Evolutionary conservation across 2,797 vertebrate species (phyloP).

Genomic region (Spatula versicolor): DNA sequence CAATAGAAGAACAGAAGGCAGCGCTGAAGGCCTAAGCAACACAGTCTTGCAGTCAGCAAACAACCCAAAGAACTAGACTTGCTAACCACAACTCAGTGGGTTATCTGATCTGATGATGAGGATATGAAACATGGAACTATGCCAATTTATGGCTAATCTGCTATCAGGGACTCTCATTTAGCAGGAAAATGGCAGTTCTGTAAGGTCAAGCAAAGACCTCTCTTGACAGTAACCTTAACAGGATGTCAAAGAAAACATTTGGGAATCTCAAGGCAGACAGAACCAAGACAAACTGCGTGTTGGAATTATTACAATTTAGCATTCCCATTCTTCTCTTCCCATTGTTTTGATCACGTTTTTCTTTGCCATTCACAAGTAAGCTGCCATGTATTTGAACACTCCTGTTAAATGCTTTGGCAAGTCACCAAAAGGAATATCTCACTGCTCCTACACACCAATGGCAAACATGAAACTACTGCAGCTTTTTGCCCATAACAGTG

Average conservation of each 20-base stretch:
- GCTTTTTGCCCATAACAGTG: not conserved
- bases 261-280: not conserved
- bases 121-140: not conserved
- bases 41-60: not conserved
- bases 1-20: not conserved
- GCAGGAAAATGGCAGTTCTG: not conserved
- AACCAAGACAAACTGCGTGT: not conserved
- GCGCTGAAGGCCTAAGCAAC: not conserved
- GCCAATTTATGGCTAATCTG: not conserved
- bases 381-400: not conserved
- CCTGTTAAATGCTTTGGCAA: not conserved
- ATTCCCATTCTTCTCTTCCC: not conserved
- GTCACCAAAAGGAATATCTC: not conserved
- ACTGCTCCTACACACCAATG: not conserved
- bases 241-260: not conserved
- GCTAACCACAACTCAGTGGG: not conserved
- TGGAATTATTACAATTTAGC: not conserved
- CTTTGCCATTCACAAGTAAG: not conserved
- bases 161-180: not conserved
- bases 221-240: not conserved
- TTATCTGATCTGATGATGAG: not conserved
- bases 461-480: not conserved
- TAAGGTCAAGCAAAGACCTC: not conserved
- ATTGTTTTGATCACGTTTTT: not conserved
- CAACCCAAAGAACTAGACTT: not conserved